Base-by-base conservation (phyloP, 2,888 invertebrate genomes). In the Trissonchulus latispiculum region DNA sequence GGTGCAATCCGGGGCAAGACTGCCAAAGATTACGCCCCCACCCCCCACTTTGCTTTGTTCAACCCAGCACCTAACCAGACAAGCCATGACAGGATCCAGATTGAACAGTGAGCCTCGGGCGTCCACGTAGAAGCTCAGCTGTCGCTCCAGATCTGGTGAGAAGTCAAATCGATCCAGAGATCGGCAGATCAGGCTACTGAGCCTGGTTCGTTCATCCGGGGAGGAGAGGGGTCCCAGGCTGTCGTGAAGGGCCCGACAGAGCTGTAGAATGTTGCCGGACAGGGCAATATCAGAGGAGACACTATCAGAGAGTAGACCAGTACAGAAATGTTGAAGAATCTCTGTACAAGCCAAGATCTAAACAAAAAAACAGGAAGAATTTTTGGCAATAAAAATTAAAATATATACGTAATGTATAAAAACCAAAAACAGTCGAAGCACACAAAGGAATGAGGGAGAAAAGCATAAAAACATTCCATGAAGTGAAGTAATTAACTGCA, bases 71-170 rank as follows among this genome's bases (percentile, higher is more conserved):
- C 66, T 36, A 36, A 31, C 91, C 61, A 96, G 87, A 72, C 92
- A 90, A 59, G 90, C 87, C 64, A 94, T 89, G 28, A 95, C 93
- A 1, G 89, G 86, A 83, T 96, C 95, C 61, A 97, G 87, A 85
- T 94, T 95, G 70, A 91, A 90, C 85, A 96, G 95, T 0, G 90
- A 88, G 2, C 91, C 90, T 77, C 97, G 88, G 23, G 93, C 91
- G 83, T 95, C 94, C 0, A 93, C 95, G 83, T 92, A 95, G 86
- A 95, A 96, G 81, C 90, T 90, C 15, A 99, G 86, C 83, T 94
- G 93, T 79, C 91, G 90, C 81, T 96, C 95, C 81, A 92, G 89
- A 84, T 95, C 93, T 23, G 81, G 78, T 8, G 91, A 91, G 83
- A 91, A 93, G 76, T 90, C 88, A 2, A 96, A 91, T 74, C 89